Percentiles rank a stretch among this genome's conserved stretches.
These are phyloP conservation scores for Myotis pilosus DNA, from an alignment of 2,797 vertebrate species.

Conservation along the genomic window DNA sequence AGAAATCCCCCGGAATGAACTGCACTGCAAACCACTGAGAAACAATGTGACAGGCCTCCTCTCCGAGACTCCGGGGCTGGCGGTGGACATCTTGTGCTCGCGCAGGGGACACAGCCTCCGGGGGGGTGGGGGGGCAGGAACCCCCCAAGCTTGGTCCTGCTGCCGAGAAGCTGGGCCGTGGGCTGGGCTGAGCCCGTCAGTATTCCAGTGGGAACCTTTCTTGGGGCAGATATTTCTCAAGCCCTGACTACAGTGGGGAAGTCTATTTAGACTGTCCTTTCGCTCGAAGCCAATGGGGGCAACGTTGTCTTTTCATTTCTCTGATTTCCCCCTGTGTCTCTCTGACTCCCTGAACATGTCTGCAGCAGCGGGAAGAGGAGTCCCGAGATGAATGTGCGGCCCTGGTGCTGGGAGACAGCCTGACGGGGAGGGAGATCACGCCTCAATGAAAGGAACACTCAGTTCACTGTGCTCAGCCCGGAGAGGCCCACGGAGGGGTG, in stretches of 20 bases:
- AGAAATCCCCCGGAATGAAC: not conserved
- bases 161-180: rapidly evolving
- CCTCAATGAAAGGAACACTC: not conserved
- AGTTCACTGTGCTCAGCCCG: not conserved
- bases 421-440: rapidly evolving
- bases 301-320: not conserved
- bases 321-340: not conserved
- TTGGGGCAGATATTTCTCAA: not conserved
- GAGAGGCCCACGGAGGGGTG: not conserved
- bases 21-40: not conserved
- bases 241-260: not conserved
- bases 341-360: not conserved
- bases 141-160: rapidly evolving
- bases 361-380: not conserved
- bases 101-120: rapidly evolving
- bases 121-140: rapidly evolving
- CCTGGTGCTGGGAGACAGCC: not conserved
- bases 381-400: not conserved
- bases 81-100: not conserved
- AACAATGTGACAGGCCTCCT: not conserved
- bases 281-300: not conserved
- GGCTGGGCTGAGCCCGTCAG: not conserved
- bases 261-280: not conserved
- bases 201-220: not conserved
- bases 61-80: not conserved